Percentiles rank a stretch among this genome's conserved stretches.
Evolutionary conservation across 2,797 vertebrate genomes (phyloP).

Genomic region (Lacerta viridis): DNA sequence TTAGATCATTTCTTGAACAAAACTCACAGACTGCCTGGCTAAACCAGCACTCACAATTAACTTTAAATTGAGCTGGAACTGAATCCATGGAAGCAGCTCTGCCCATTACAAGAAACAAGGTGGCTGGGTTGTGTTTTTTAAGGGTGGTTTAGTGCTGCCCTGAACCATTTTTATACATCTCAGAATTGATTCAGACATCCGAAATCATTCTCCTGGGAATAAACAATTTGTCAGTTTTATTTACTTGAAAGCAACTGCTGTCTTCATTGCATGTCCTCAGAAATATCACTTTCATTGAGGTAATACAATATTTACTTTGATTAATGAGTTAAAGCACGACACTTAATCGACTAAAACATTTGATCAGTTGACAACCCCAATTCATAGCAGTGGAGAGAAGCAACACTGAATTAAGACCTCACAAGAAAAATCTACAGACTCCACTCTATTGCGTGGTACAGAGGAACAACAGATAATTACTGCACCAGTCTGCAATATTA

Average conservation of each 20-base stretch:
- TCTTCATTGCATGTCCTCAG: background rate
- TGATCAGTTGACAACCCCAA: conserved; percentile 40
- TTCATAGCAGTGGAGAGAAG: conserved; percentile 13
- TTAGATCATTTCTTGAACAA: background rate
- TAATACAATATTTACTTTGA: conserved; percentile 40
- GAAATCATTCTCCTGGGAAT: background rate
- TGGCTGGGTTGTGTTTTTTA: background rate
- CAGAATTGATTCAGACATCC: background rate
- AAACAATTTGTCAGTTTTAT: conserved; percentile 14
- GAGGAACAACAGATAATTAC: conserved; percentile 35
- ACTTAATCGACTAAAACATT: conserved; percentile 32
- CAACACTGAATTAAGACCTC: background rate
- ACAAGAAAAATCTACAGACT: background rate
- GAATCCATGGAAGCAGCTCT: background rate
- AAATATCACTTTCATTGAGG: conserved; percentile 30
- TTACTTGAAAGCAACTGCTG: conserved; percentile 2
- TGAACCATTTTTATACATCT: background rate
- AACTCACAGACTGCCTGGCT: background rate
- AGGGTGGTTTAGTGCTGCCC: background rate
- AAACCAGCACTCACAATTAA: background rate
- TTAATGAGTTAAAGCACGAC: conserved; percentile 27
- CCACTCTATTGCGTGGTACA: background rate
- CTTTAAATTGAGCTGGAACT: background rate
- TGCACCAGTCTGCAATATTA: background rate
- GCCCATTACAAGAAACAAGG: background rate